Conservation (phyloP, 53 echinoderm and acorn worm genomes). For the Apostichopus leukothele region DNA sequence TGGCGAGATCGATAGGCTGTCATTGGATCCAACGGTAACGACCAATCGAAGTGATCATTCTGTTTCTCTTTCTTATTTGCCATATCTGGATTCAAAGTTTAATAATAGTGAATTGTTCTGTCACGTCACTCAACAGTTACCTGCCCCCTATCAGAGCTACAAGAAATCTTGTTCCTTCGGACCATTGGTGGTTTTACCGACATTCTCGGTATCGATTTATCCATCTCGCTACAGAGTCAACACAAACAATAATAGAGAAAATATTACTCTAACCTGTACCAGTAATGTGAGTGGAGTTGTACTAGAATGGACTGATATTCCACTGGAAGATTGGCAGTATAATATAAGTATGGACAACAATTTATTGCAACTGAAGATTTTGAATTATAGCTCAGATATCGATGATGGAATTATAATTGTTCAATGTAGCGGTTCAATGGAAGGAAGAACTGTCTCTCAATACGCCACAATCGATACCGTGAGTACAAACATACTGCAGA, state of each 20-base stretch:
- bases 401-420: not conserved
- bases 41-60: not conserved
- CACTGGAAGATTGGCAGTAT: not conserved
- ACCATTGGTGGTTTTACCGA: not conserved
- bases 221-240: not conserved
- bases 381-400: not conserved
- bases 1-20: not conserved
- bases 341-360: not conserved
- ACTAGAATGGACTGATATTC: not conserved
- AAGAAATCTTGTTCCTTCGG: not conserved
- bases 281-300: not conserved
- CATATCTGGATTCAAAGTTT: not conserved
- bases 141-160: not conserved
- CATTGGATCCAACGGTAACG: not conserved
- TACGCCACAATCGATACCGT: no score
- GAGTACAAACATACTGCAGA: no score
- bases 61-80: not conserved
- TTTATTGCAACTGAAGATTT: not conserved
- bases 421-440: no score
- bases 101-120: not conserved
- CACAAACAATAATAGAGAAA: not conserved
- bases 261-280: not conserved
- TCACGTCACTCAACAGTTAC: constrained; percentile 20
- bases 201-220: not conserved
- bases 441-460: no score